phyloP scores from a whole-genome alignment of 92 coral and sea anemone species.

The Porites evermanni region DNA sequence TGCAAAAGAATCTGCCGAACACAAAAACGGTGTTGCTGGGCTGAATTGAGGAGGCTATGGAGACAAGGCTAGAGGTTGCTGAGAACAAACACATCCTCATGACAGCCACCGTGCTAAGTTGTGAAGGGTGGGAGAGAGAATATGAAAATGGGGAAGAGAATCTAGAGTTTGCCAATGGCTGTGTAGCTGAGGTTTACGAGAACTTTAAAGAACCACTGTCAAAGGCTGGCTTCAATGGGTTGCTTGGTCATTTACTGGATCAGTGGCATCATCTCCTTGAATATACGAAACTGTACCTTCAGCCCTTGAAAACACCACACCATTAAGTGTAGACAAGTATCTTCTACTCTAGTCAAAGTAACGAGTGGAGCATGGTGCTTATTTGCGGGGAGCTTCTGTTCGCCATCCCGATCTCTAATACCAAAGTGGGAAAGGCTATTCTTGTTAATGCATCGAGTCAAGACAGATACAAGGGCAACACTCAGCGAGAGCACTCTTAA shows the following conservation, averaged over 20 bases:
- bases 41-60: constrained; percentile 54
- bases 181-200: constrained; percentile 43
- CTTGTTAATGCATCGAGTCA: constrained; percentile 69
- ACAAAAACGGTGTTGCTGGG: constrained; percentile 47
- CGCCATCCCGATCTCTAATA: constrained; percentile 75
- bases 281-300: constrained; percentile 65
- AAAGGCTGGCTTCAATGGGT: constrained; percentile 55
- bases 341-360: constrained; percentile 61
- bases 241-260: constrained; percentile 36
- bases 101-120: constrained; percentile 56
- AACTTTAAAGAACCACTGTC: constrained; percentile 69
- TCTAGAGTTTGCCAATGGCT: constrained; percentile 53
- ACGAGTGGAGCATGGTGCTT: constrained; percentile 67
- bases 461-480: constrained; percentile 69
- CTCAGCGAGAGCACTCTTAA: constrained; percentile 61
- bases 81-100: constrained; percentile 45
- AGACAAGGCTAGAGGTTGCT: constrained; percentile 68
- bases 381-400: constrained; percentile 72
- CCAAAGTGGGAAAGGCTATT: constrained; percentile 78
- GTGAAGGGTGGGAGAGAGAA: constrained; percentile 73
- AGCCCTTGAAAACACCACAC: constrained; percentile 75
- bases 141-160: constrained; percentile 59
- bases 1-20: constrained; percentile 42
- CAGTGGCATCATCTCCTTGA: constrained; percentile 68
- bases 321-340: constrained; percentile 77